Percentiles rank a stretch among this genome's conserved stretches.
phyloP scores from a whole-genome alignment of 2,888 invertebrate species.

The Formica aserva region DNA sequence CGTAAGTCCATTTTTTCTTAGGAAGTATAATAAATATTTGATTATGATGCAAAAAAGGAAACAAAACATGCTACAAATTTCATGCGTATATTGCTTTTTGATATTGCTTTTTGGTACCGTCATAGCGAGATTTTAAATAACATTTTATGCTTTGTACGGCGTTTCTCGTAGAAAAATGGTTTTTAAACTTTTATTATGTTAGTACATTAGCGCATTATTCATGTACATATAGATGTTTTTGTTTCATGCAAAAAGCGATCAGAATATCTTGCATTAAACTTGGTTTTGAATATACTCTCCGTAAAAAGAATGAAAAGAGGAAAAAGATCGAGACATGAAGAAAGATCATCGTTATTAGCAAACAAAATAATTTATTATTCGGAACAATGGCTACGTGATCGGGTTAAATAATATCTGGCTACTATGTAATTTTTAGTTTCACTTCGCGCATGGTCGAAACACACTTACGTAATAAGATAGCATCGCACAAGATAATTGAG shows the following conservation, averaged over 20 bases:
- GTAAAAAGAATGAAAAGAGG: neutral
- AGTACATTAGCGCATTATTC: neutral
- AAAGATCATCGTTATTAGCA: neutral
- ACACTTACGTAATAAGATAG: slow-evolving; percentile 22
- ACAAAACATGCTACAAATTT: neutral
- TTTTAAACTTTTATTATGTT: neutral
- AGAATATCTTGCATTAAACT: neutral
- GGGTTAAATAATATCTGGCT: slow-evolving; percentile 26
- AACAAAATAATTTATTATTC: neutral
- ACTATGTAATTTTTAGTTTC: slow-evolving; percentile 33
- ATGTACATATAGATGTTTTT: neutral
- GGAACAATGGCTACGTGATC: slow-evolving; percentile 20
- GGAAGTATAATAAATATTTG: slow-evolving; percentile 2
- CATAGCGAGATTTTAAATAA: slow-evolving; percentile 14
- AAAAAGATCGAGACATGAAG: neutral
- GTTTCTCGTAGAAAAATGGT: neutral
- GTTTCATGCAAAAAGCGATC: neutral
- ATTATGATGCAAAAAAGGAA: neutral
- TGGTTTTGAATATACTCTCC: neutral
- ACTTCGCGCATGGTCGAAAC: neutral
- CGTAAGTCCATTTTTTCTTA: no score
- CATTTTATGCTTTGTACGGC: neutral
- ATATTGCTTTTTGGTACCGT: neutral
- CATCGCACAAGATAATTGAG: slow-evolving; percentile 32
- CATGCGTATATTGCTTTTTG: neutral